phyloP scores from a whole-genome alignment of 2,797 vertebrate species.

The Scyliorhinus canicula region DNA sequence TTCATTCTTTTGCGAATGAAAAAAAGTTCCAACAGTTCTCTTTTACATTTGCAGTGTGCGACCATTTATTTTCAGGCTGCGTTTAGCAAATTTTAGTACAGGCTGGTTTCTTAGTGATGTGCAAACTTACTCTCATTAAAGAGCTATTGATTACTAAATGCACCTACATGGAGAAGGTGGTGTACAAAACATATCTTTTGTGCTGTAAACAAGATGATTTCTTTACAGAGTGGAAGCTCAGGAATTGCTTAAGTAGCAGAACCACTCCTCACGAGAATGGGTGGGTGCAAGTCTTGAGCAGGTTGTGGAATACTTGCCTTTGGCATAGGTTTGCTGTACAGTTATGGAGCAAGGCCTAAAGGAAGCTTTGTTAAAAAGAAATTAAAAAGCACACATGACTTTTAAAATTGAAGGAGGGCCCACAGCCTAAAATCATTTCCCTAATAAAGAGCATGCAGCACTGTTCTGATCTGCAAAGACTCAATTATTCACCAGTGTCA shows the following conservation, averaged over 20 bases:
- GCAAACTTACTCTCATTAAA: conserved; percentile 63
- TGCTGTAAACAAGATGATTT: conserved; percentile 68
- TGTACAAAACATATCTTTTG: conserved; percentile 64
- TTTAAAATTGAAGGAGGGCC: conserved; percentile 49
- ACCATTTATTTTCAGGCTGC: conserved; percentile 45
- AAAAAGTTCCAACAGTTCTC: conserved; percentile 46
- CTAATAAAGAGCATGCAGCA: conserved; percentile 68
- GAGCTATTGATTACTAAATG: conserved; percentile 47
- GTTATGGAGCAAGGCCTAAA: conserved; percentile 45
- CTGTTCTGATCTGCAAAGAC: conserved; percentile 53
- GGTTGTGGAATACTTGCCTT: conserved; percentile 52
- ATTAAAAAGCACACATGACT: conserved; percentile 53
- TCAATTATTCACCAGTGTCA: conserved; percentile 61
- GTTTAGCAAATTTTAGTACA: conserved; percentile 50
- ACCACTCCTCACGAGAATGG: conserved; percentile 47
- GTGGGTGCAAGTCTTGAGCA: conserved; percentile 50
- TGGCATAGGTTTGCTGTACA: conserved; percentile 54
- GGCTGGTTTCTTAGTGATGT: conserved; percentile 57
- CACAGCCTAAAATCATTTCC: conserved; percentile 52
- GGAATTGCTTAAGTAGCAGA: conserved; percentile 49
- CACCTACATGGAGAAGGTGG: conserved; percentile 54
- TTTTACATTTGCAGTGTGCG: conserved; percentile 68
- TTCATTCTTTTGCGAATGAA: conserved; percentile 54
- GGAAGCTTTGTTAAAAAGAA: conserved; percentile 39
- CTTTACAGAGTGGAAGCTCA: conserved; percentile 58